Conservation (phyloP, 1,140 invertebrate genomes). For the Ceratitis capitata region DNA sequence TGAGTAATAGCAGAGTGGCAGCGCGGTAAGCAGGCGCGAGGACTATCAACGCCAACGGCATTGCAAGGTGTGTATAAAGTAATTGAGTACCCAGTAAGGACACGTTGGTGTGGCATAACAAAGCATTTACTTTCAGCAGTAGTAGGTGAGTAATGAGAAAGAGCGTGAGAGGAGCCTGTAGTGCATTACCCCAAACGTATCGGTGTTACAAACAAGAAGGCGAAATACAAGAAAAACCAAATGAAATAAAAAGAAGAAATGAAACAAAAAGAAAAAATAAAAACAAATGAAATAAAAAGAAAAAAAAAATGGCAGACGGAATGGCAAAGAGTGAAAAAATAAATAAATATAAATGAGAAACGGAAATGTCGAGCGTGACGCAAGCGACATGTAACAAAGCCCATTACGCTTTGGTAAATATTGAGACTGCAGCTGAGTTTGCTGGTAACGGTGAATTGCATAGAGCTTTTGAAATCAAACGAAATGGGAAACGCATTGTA, state of each 20-base stretch:
- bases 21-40: not conserved
- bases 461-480: not conserved
- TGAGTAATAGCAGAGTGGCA: not conserved
- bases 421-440: not conserved
- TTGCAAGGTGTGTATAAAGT: too few relatives aligned
- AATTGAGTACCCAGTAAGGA: not conserved
- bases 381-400: constrained; percentile 1
- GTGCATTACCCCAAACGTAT: not conserved
- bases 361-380: constrained; percentile 22
- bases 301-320: not conserved
- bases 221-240: too few relatives aligned
- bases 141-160: too few relatives aligned
- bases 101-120: not conserved
- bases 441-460: not conserved
- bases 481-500: not conserved
- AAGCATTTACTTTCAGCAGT: too few relatives aligned
- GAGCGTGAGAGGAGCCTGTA: not conserved
- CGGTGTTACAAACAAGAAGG: not conserved
- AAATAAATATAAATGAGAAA: constrained; percentile 31
- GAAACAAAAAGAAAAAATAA: not conserved
- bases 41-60: not conserved
- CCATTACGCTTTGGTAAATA: constrained; percentile 3
- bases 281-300: constrained; percentile 20
- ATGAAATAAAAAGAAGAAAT: too few relatives aligned
- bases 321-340: too few relatives aligned